Conservation (phyloP, 2,888 invertebrate species). For the Phrixothrix hirtus region DNA sequence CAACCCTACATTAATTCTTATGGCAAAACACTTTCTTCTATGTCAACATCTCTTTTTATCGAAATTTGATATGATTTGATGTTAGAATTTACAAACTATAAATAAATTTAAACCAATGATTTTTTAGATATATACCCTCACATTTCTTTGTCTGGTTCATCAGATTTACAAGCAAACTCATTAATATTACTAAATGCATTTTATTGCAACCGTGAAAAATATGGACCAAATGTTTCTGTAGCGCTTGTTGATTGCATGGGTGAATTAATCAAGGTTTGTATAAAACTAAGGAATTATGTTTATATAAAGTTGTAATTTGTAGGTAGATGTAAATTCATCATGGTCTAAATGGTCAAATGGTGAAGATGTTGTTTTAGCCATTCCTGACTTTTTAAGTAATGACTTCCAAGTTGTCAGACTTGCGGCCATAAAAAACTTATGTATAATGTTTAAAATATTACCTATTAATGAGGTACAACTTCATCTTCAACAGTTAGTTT, state of each 20-base stretch:
- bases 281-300: not conserved
- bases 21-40: too few relatives aligned
- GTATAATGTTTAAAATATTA: conserved; percentile 44
- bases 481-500: conserved; percentile 45
- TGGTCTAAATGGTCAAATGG: conserved; percentile 40
- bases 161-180: conserved; percentile 23
- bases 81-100: not conserved
- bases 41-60: too few relatives aligned
- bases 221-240: conserved; percentile 52
- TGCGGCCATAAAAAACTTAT: conserved; percentile 51
- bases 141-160: conserved; percentile 31
- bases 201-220: conserved; percentile 41
- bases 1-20: too few relatives aligned
- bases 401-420: conserved; percentile 55
- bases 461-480: conserved; percentile 11
- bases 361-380: conserved; percentile 36
- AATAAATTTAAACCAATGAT: conserved; percentile 2
- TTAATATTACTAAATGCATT: conserved; percentile 44
- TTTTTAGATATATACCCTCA: conserved; percentile 41
- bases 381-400: conserved; percentile 49
- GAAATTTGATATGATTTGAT: too few relatives aligned
- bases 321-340: conserved; percentile 43
- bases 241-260: conserved; percentile 54
- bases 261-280: conserved; percentile 48
- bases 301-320: conserved; percentile 1